Evolutionary conservation across 2,797 vertebrate species (phyloP), one percentile per base, ranked within the genome.

Genomic region (Chaetodon trifasciatus): DNA sequence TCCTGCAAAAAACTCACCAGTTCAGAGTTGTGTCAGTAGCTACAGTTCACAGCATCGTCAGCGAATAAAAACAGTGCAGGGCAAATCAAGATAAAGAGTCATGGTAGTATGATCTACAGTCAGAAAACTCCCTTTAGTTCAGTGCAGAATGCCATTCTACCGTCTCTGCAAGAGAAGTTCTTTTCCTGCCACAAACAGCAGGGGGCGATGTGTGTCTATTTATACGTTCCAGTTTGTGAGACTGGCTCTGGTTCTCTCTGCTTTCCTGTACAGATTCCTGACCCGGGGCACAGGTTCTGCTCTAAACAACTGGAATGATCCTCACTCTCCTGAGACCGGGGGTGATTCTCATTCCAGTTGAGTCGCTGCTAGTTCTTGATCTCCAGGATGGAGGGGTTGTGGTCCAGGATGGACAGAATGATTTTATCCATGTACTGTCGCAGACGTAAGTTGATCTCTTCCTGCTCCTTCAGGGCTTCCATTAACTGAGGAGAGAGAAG

Each of bases 351-450:
- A 82, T 74, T 83, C 89, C 86, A 85, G 85, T 67, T 77, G 73
- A 79, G 63, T 74, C 40, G 12, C 57, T 86, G 94, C 96, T 96
- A 98, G 61, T 96, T 96, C 93, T 99, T 99, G 91, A 99, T 99
- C 93, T 99, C 98, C 90, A 99, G 91, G 88, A 99, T 99, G 87
- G 98, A 99, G 0, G 98, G 98, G 85, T 99, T 98, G 89, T 99
- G 97, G 92, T 99, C 98, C 86, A 99, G 92, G 91, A 99, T 99
- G 86, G 96, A 96, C 73, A 99, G 93, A 90, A 99, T 99, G 23
- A 99, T 98, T 95, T 99, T 99, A 95, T 99, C 98, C 98, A 99
- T 99, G 92, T 99, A 99, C 86, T 99, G 98, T 47, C 98, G 94
- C 77, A 99, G 94, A 19, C 98, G 96, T 66, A 95, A 91, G 88